Percentiles rank a stretch among this genome's conserved stretches.
Evolutionary conservation across 2,113 vertebrate species (phyloP).

Genomic region (Nothobranchius kuhntae): DNA sequence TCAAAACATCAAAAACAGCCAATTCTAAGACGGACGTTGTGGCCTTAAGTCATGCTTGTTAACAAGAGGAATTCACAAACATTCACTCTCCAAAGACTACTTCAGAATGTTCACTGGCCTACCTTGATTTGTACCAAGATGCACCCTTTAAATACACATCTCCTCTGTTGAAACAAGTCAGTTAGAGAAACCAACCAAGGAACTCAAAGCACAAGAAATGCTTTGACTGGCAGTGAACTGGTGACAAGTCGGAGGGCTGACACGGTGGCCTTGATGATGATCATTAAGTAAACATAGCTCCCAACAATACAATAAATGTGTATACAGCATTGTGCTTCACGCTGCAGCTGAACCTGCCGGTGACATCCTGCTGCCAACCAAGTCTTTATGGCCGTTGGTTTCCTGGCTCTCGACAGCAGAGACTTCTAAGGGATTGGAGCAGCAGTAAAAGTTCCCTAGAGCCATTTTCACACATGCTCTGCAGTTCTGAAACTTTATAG

Average conservation of each 20-base stretch:
- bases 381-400: conserved; percentile 38
- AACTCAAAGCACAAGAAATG: conserved; percentile 23
- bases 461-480: conserved; percentile 8
- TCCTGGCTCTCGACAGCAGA: conserved; percentile 30
- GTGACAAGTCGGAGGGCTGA: conserved; percentile 7
- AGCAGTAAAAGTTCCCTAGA: conserved; percentile 13
- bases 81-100: conserved; percentile 57
- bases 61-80: conserved; percentile 76
- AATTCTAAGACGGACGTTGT: conserved; percentile 71
- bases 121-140: conserved; percentile 57
- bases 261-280: conserved; percentile 29
- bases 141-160: conserved; percentile 25
- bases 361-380: conserved; percentile 43
- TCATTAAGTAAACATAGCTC: conserved; percentile 45
- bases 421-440: conserved; percentile 21
- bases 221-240: conserved; percentile 9
- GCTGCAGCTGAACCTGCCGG: background rate
- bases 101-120: conserved; percentile 55
- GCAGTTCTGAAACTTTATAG: conserved; percentile 3
- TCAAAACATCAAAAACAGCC: conserved; percentile 60
- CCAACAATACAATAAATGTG: conserved; percentile 34
- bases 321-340: conserved; percentile 1
- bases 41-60: conserved; percentile 65
- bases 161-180: conserved; percentile 21
- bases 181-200: conserved; percentile 17